Evolutionary conservation across 1,140 invertebrate species (phyloP), one percentile per base, ranked within the genome.

Genomic region (Drosophila pseudoobscura): DNA sequence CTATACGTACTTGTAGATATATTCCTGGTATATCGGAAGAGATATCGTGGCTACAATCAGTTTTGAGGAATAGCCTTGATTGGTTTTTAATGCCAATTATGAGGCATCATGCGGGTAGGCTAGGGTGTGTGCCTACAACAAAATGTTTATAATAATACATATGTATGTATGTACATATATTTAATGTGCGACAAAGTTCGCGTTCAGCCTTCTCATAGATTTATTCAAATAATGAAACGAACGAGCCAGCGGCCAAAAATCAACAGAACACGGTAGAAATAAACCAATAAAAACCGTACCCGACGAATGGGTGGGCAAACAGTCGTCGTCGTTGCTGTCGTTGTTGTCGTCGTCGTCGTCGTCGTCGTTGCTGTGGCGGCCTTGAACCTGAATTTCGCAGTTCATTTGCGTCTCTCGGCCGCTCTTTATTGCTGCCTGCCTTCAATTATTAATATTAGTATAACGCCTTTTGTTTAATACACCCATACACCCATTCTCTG

Each of bases 351-450:
- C n/a, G n/a, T n/a, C 5, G 51, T 29, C 44, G 47, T 52, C 49
- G 74, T 66, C 72, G 61, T 41, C 31, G 56, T 29, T 20, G 31
- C 31, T 62, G 47, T 20, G 24, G 72, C 82, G 71, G 75, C 83
- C 83, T 87, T 87, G 83, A 87, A 87, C 83, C 78, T 87, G 78
- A 88, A 83, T 63, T 87, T 88, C 47, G 75, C 77, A 79, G 78
- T 87, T 79, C 75, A 77, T 70, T 73, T 62, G 65, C 43, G 57
- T 60, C 59, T 59, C 53, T 62, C 15, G 45, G 56, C 43, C 53
- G 43, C 45, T 47, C 45, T 35, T 50, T 65, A 3, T 44, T 50
- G 47, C 53, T 64, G 49, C 29, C 35, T 39, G 35, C 35, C 35
- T 45, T 59, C 49, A 26, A 26, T 76, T 62, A 62, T 77, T 76